These are phyloP conservation scores for Hapalemur alaotrensis DNA, from an alignment of 2,797 vertebrate genomes.

Conservation along the genomic window DNA sequence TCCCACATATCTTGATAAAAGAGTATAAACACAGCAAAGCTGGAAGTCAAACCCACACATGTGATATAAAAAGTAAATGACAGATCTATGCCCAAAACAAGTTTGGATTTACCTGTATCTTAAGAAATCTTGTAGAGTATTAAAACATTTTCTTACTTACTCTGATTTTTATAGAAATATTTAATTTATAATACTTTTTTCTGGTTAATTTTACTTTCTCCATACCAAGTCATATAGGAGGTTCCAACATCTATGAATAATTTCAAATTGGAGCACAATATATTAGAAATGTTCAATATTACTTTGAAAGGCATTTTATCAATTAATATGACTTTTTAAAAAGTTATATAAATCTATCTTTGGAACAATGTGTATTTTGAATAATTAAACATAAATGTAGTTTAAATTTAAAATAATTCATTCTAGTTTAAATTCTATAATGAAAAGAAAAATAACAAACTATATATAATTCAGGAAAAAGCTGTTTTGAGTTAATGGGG, in stretches of 20 bases:
- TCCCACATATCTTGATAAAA: slow-evolving; percentile 20
- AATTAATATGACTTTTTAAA: neutral
- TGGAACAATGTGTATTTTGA: neutral
- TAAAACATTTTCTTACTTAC: neutral
- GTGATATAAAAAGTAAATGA: neutral
- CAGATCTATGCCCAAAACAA: neutral
- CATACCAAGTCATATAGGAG: neutral
- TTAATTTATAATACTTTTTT: neutral
- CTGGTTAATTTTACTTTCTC: slow-evolving; percentile 22
- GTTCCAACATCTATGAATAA: neutral
- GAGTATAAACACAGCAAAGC: neutral
- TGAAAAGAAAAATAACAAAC: slow-evolving; percentile 13
- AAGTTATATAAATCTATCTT: neutral
- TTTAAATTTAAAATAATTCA: slow-evolving; percentile 33
- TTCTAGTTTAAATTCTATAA: neutral
- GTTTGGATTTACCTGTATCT: neutral
- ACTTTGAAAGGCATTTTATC: neutral
- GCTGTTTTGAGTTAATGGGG: neutral
- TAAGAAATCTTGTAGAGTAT: neutral
- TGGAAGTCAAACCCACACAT: neutral
- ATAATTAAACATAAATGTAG: neutral
- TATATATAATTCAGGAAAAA: neutral
- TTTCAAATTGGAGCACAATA: neutral
- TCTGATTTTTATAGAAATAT: neutral
- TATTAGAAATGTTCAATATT: neutral